Evolutionary conservation across 2,888 invertebrate species (phyloP), one percentile per base, ranked within the genome.

Genomic region (Chorisops tibialis): DNA sequence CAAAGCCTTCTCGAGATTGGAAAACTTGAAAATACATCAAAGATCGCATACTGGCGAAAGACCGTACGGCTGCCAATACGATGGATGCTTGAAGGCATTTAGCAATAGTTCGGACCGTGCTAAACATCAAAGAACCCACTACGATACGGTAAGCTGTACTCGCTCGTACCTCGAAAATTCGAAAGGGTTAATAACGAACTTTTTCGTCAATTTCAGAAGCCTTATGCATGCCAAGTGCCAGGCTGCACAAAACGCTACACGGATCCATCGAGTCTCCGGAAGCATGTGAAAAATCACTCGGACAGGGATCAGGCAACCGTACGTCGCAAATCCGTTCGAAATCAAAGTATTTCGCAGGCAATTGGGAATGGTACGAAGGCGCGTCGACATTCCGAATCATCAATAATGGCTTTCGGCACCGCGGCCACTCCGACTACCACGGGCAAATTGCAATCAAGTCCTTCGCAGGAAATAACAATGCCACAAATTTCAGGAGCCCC

Each of bases 71-170:
- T 99, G 98, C 72, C 95, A 96, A 68, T 93, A 93, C 68, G 86
- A 89, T 1, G 91, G 91, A 59, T 99, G 98, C 77, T 81, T 87
- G 49, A 98, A 99, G 78, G 95, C 97, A 1, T 99, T 99, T 81
- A 96, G 96, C 72, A 99, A 99, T 79, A 97, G 97, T 65, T 97
- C 96, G 1, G 99, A 99, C 76, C 82, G 98, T 56, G 98, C 98
- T 6, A 99, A 99, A 79, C 99, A 99, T 80, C 97, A 98, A 80
- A 82, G 98, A 70, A 99, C 98, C 1, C 99, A 99, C 79, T 95
- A 96, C 69, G 96, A 97, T 79, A 94, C 96, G 75, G 97, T 98
- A 82, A 86, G 88, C 84, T 52, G n/a, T n/a, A n/a, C n/a, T n/a
- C 7, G 14, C 11, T 41, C 41, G 4, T 11, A 5, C 5, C 14